A percentile compares a stretch with the other conserved stretches of the same genome.
Evolutionary conservation across 2,797 vertebrate species (phyloP).

Genomic region (Champsocephalus gunnari): DNA sequence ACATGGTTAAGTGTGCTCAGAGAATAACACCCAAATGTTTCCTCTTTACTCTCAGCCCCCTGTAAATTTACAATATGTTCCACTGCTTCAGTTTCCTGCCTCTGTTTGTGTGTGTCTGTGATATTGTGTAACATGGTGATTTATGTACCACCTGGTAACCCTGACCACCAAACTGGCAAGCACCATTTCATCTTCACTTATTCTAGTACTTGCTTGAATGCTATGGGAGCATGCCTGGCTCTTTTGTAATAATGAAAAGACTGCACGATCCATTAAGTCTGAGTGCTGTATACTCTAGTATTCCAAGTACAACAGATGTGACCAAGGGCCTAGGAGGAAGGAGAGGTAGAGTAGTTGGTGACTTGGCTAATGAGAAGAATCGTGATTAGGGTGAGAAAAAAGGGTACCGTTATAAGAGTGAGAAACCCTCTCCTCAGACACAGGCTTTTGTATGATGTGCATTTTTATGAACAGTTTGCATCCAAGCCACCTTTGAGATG

Average conservation of each 20-base stretch:
- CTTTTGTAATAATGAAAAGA: not conserved
- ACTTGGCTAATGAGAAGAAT: constrained; percentile 1
- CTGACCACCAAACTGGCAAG: not conserved
- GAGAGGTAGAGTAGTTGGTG: constrained; percentile 4
- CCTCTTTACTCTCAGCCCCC: constrained; percentile 18
- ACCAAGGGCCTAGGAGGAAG: not conserved
- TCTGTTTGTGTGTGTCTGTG: constrained; percentile 15
- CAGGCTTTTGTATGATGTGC: too few species aligned
- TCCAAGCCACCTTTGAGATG: too few species aligned
- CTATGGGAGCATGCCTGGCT: not conserved
- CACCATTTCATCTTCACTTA: not conserved
- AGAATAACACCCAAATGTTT: constrained; percentile 15
- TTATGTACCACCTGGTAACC: constrained; percentile 36
- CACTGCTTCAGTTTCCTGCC: constrained; percentile 15
- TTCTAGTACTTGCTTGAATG: constrained; percentile 23
- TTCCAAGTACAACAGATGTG: constrained; percentile 11
- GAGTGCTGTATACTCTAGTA: constrained; percentile 13
- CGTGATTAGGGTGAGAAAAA: constrained; percentile 10
- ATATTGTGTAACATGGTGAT: constrained; percentile 35
- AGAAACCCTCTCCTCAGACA: too few species aligned
- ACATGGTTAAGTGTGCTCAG: constrained; percentile 5
- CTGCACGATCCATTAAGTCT: constrained; percentile 9
- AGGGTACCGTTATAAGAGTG: constrained; percentile 26
- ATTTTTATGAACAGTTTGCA: too few species aligned
- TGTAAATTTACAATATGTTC: constrained; percentile 18